A percentile compares a stretch with the other conserved stretches of the same genome.
Evolutionary conservation across 1,140 invertebrate genomes (phyloP).

Genomic region (Drosophila chauvacae): DNA sequence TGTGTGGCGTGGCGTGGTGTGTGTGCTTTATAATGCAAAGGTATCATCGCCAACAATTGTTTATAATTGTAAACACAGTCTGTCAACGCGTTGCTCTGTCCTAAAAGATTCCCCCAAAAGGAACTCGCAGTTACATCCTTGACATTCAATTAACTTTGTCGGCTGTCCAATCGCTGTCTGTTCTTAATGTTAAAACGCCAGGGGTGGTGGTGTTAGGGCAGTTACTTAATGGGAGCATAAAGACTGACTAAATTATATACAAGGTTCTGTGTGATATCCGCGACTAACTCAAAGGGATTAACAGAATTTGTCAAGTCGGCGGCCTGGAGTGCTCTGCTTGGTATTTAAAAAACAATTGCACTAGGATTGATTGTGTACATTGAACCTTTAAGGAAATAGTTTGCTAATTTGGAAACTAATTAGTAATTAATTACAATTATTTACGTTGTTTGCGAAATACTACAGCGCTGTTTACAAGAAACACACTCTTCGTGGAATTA

Average conservation of each 20-base stretch:
- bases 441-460: slow-evolving; percentile 16
- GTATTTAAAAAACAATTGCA: slow-evolving; percentile 51
- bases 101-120: slow-evolving; percentile 27
- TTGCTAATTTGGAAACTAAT: slow-evolving; percentile 11
- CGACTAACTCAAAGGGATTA: slow-evolving; percentile 15
- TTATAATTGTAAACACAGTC: slow-evolving; percentile 52
- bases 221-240: slow-evolving; percentile 41
- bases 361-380: background rate
- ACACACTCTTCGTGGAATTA: background rate
- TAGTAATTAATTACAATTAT: slow-evolving; percentile 21
- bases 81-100: slow-evolving; percentile 42
- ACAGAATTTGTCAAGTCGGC: slow-evolving; percentile 51
- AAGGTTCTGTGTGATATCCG: slow-evolving; percentile 51
- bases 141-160: slow-evolving; percentile 10
- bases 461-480: slow-evolving; percentile 21
- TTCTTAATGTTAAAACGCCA: slow-evolving; percentile 15
- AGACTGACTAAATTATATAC: slow-evolving; percentile 76
- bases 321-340: background rate
- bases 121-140: slow-evolving; percentile 1
- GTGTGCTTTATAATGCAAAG: slow-evolving; percentile 43
- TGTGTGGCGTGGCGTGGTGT: background rate
- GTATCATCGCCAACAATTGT: slow-evolving; percentile 56
- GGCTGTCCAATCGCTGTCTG: slow-evolving; percentile 6
- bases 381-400: background rate
- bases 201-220: slow-evolving; percentile 31